A percentile compares a stretch with the other conserved stretches of the same genome.
phyloP scores from a whole-genome alignment of 2,888 invertebrate species.

The Escarpia spicata region DNA sequence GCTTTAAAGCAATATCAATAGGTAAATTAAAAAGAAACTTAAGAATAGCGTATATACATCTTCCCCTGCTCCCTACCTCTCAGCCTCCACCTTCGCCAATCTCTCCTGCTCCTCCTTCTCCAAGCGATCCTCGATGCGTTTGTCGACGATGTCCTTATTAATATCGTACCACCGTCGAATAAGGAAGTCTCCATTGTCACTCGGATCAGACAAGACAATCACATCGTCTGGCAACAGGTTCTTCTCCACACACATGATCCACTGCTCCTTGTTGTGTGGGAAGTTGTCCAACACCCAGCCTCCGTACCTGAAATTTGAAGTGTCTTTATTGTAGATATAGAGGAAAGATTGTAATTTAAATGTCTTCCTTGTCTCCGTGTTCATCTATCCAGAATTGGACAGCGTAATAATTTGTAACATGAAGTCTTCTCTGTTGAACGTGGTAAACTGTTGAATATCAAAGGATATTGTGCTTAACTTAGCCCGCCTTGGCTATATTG shows the following conservation, averaged over 20 bases:
- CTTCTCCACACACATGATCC: conserved; percentile 60
- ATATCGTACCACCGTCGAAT: conserved; percentile 55
- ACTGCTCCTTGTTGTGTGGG: conserved; percentile 61
- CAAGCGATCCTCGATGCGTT: conserved; percentile 48
- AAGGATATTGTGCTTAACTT: too few relatives aligned
- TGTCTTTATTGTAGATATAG: neutral
- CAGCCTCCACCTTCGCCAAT: conserved; percentile 50
- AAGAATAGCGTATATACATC: neutral
- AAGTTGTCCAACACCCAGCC: conserved; percentile 65
- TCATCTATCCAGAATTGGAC: too few relatives aligned
- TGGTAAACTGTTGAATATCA: too few relatives aligned
- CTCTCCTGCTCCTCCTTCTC: conserved; percentile 52
- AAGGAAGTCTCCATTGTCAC: conserved; percentile 54
- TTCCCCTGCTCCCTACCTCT: conserved; percentile 45
- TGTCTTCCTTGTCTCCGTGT: too few relatives aligned
- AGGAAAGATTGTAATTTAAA: too few relatives aligned
- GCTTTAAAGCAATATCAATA: too few relatives aligned
- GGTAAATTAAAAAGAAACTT: neutral
- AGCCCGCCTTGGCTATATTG: too few relatives aligned
- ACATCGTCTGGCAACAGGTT: conserved; percentile 60
- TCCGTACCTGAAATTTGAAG: conserved; percentile 44
- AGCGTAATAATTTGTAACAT: too few relatives aligned
- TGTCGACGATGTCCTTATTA: conserved; percentile 55
- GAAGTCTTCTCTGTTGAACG: too few relatives aligned
- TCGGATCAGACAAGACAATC: conserved; percentile 57